Evolutionary conservation across 2,797 vertebrate genomes (phyloP).

Genomic region (Astyanax mexicanus): DNA sequence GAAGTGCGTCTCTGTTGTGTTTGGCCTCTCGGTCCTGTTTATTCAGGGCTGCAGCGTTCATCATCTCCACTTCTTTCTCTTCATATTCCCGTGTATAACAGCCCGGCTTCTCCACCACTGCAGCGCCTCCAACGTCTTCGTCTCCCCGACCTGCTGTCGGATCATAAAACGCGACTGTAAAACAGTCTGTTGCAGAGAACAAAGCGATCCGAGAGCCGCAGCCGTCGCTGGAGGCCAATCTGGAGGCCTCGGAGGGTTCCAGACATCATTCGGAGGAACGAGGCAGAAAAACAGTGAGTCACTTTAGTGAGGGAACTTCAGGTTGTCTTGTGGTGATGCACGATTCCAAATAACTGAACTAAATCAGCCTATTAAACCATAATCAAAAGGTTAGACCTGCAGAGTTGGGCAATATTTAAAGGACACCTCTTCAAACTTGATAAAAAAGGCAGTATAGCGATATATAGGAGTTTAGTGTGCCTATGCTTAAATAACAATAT

Average conservation of each 20-base stretch:
- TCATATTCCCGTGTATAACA: conserved; percentile 40
- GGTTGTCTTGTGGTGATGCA: conserved; percentile 1
- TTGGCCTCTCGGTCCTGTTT: conserved; percentile 42
- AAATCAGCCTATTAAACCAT: conserved; percentile 23
- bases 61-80: conserved; percentile 32
- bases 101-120: conserved; percentile 36
- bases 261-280: conserved; percentile 29
- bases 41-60: conserved; percentile 38
- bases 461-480: too few species aligned
- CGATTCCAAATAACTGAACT: conserved; percentile 29
- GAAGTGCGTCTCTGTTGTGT: conserved; percentile 30
- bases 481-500: too few species aligned
- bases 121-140: conserved; percentile 34
- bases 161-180: conserved; percentile 47
- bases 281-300: conserved; percentile 3
- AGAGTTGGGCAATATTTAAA: too few species aligned
- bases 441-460: too few species aligned
- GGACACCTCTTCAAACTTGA: too few species aligned
- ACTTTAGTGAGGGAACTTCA: neutral
- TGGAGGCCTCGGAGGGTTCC: conserved; percentile 27
- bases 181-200: conserved; percentile 41
- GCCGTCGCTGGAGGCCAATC: conserved; percentile 17
- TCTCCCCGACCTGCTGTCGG: conserved; percentile 32
- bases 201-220: conserved; percentile 22
- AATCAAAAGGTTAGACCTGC: conserved; percentile 28